A percentile compares a stretch with the other conserved stretches of the same genome.
These are phyloP conservation scores for Ganaspis sp. DNA, from an alignment of 1,140 invertebrate genomes.

Conservation along the genomic window DNA sequence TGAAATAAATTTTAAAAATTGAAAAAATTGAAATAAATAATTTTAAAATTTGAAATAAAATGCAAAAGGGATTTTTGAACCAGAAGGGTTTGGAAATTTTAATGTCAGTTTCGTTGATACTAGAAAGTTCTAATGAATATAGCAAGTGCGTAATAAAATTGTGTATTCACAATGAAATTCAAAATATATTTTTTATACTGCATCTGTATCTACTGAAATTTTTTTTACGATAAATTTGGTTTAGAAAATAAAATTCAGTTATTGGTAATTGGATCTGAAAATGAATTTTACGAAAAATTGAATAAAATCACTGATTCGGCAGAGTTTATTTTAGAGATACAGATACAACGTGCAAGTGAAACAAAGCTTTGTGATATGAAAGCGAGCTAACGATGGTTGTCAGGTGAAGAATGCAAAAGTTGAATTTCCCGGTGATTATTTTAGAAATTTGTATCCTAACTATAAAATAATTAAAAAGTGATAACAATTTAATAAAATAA, in stretches of 20 bases:
- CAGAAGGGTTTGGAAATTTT: no score
- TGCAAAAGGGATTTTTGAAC: no score
- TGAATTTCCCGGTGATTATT: neutral
- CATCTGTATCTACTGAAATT: slow-evolving; percentile 34
- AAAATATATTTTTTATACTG: slow-evolving; percentile 39
- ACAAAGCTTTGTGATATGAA: slow-evolving; percentile 49
- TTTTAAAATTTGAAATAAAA: no score
- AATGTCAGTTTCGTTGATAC: slow-evolving; percentile 60
- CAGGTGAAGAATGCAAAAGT: slow-evolving; percentile 27
- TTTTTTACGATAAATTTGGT: slow-evolving; percentile 28
- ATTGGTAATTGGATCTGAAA: slow-evolving; percentile 23
- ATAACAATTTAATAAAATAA: neutral
- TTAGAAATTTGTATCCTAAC: neutral
- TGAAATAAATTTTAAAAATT: no score
- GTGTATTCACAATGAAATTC: slow-evolving; percentile 45
- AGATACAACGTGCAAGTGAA: slow-evolving; percentile 57
- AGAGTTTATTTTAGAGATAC: slow-evolving; percentile 44
- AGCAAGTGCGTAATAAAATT: slow-evolving; percentile 54
- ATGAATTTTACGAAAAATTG: neutral
- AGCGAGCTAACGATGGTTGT: slow-evolving; percentile 46
- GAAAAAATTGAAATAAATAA: no score
- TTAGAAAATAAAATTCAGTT: no score
- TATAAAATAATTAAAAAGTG: neutral
- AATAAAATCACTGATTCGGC: neutral
- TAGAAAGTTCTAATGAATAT: slow-evolving; percentile 52